phyloP scores from a whole-genome alignment of 2,113 vertebrate species.

The Neopipo cinnamomea region DNA sequence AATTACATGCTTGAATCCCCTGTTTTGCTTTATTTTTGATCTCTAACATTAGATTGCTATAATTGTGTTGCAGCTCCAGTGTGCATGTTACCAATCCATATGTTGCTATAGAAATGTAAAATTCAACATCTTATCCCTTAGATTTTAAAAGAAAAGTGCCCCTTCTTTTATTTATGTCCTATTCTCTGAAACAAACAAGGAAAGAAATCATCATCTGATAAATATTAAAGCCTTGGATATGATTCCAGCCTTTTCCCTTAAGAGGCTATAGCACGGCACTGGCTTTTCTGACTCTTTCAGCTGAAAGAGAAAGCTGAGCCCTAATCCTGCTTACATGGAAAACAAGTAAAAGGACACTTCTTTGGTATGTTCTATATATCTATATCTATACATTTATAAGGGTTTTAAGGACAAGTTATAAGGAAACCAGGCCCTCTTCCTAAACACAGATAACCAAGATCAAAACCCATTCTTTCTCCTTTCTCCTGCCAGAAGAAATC shows the following conservation, averaged over 20 bases:
- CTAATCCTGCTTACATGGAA: not conserved
- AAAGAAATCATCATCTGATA: not conserved
- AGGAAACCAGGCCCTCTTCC: not conserved
- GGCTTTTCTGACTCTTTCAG: not conserved
- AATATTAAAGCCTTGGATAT: not conserved
- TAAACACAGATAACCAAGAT: not conserved
- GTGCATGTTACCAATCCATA: not conserved
- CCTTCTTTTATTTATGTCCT: not conserved
- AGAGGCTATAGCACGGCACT: not conserved
- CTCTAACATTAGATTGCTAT: conserved; percentile 5
- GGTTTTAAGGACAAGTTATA: not conserved
- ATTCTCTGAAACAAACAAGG: not conserved
- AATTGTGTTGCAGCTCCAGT: conserved; percentile 7
- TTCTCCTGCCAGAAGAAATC: not conserved
- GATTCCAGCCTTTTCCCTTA: not conserved
- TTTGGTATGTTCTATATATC: not conserved
- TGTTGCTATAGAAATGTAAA: conserved; percentile 1
- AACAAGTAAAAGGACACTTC: not conserved
- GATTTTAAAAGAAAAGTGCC: not conserved
- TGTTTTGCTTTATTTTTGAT: conserved; percentile 30
- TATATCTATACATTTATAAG: not conserved
- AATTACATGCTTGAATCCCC: conserved; percentile 29
- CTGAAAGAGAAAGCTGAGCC: not conserved
- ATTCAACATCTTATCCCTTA: not conserved
- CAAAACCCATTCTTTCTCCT: not conserved